Evolutionary conservation across 2,113 vertebrate species (phyloP), one percentile per base, ranked within the genome.

Genomic region (Eulemur rufifrons): DNA sequence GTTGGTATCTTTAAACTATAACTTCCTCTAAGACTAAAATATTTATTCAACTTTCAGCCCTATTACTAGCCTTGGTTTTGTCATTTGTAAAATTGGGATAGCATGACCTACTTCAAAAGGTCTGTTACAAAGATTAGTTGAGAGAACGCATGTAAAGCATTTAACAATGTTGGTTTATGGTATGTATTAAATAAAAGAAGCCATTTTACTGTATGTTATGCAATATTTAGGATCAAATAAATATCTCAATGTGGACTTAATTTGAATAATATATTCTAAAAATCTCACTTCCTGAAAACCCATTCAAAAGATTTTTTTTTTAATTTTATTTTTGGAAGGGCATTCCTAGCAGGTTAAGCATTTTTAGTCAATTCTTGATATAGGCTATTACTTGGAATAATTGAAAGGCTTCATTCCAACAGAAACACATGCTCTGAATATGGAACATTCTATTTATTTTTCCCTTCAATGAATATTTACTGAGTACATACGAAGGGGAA

Each of bases 191-290:
- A 56, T 56, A 54, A 87, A 89, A n/a, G 27, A 20, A 83, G 29
- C 29, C 85, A 4, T 63, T 47, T 84, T 95, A 47, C 12, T 27
- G 5, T 61, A 47, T 32, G 1, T 69, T 92, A 52, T 85, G 80
- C 7, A 80, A 52, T 95, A 54, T 76, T 68, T 78, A 14, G 32
- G 12, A 74, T 56, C 32, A 88, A 73, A 73, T 1, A 87, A 92
- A 45, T 89, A 80, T 86, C 13, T 45, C 47, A 34, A 52, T 37
- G 56, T 2, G 42, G 13, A 68, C 39, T 69, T 86, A 73, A 64
- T 92, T 87, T 18, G 18, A 86, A 59, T 83, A 56, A 64, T 89
- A 78, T 66, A 21, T 82, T 86, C 66, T 78, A 10, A 96, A 87
- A 83, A 34, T 37, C 25, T 84, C 52, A 73, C 27, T 80, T 91